Percentiles rank a stretch among this genome's conserved stretches.
Evolutionary conservation across 2,113 vertebrate species (phyloP).

Genomic region (Brachyhypopomus gauderio): DNA sequence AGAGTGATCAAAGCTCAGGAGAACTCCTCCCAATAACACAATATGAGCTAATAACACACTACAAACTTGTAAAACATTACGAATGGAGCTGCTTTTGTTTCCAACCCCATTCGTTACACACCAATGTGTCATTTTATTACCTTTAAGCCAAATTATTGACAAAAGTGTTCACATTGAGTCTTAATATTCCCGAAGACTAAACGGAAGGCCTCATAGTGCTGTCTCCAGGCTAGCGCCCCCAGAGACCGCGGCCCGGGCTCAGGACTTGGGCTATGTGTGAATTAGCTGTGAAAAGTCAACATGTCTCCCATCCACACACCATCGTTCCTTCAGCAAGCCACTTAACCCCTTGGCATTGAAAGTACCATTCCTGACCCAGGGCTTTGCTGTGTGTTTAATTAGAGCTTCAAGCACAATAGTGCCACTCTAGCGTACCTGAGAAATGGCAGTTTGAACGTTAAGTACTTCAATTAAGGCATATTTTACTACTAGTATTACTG

Average conservation of each 20-base stretch:
- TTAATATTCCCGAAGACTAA: not conserved
- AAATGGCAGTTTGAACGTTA: not conserved
- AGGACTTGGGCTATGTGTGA: not conserved
- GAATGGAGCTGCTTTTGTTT: too few relatives aligned
- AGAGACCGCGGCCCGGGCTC: not conserved
- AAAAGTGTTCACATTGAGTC: not conserved
- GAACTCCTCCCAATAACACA: too few relatives aligned
- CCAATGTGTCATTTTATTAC: too few relatives aligned
- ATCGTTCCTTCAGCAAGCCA: not conserved
- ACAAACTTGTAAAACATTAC: too few relatives aligned
- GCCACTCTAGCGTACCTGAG: not conserved
- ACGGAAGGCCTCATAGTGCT: not conserved
- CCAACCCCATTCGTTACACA: too few relatives aligned
- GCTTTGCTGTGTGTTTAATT: constrained; percentile 5
- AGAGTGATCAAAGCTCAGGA: too few relatives aligned
- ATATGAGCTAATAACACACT: too few relatives aligned
- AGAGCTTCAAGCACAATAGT: not conserved
- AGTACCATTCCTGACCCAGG: not conserved
- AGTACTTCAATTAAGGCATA: not conserved
- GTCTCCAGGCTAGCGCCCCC: not conserved
- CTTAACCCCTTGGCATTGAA: not conserved
- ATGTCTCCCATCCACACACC: not conserved
- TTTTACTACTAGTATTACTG: too few relatives aligned
- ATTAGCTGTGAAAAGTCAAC: not conserved
- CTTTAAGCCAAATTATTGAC: not conserved